Conservation (phyloP, 2,113 vertebrate species). For the Petromus typicus region DNA sequence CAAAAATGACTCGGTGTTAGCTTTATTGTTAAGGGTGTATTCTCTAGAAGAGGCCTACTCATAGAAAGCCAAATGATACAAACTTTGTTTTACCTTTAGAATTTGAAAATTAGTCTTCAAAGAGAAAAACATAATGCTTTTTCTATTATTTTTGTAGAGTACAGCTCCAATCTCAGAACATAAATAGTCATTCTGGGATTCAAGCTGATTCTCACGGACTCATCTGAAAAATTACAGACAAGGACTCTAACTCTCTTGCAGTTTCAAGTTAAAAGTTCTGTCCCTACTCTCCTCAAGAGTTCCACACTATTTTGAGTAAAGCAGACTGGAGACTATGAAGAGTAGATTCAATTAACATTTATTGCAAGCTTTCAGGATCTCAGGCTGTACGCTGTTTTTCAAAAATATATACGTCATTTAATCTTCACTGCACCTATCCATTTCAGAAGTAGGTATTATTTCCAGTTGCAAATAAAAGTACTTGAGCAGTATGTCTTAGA, state of each 20-base stretch:
- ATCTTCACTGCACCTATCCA: not conserved
- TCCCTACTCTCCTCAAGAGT: not conserved
- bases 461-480: not conserved
- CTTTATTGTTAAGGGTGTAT: not conserved
- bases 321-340: not conserved
- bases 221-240: not conserved
- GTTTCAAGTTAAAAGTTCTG: not conserved
- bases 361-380: not conserved
- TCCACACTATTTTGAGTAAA: not conserved
- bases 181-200: not conserved
- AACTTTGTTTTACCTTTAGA: not conserved
- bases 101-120: not conserved
- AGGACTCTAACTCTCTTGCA: not conserved
- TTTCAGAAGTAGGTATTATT: not conserved
- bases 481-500: not conserved
- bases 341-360: not conserved
- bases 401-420: not conserved
- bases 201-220: not conserved
- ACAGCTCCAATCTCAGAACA: not conserved
- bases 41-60: not conserved
- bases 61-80: not conserved
- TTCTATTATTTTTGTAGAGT: not conserved
- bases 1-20: not conserved
- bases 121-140: not conserved
- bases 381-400: not conserved